Evolutionary conservation across 1,140 invertebrate species (phyloP), one percentile per base, ranked within the genome.

Genomic region (Metaphire vulgaris): DNA sequence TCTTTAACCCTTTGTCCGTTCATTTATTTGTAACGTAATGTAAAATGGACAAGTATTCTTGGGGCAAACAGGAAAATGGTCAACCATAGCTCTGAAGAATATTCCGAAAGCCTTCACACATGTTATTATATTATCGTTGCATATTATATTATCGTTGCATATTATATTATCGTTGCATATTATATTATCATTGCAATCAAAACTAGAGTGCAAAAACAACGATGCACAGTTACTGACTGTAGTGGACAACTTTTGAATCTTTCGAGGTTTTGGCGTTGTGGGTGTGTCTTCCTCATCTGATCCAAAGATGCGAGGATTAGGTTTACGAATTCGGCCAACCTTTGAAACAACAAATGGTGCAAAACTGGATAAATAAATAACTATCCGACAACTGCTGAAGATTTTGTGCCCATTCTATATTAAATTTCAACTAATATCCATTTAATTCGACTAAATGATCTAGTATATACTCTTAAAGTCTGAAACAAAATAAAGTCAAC

Each of bases 281-380:
- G 66, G 56, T 30, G 56, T 2, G 2, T 74, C 56, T 26, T 41
- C 65, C 0, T 29, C 65, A 66, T 74, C 56, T 29, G 26, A 15
- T 21, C 74, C 74, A 68, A 74, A 74, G 66, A 74, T 69, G 26
- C 74, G 41, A 67, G 74, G 65, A 67, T 74, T 74, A n/a, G 74
- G 74, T 32, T 74, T 74, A 28, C 74, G 74, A 67, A 74, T 31
- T 67, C 74, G 33, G 21, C 64, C 33, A 32, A 69, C 26, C 74
- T 74, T 73, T 34, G 34, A 41, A 32, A 31, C 32, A 32, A n/a
- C 26, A 31, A 31, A 31, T 32, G 32, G 2, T 15, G 26, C 69
- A 71, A n/a, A n/a, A n/a, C n/a, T n/a, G n/a, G n/a, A n/a, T n/a
- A n/a, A n/a, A n/a, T n/a, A n/a, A n/a, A n/a, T n/a, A n/a, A n/a